Conservation (phyloP, 1,140 invertebrate species). For the Aphidius gifuensis region DNA sequence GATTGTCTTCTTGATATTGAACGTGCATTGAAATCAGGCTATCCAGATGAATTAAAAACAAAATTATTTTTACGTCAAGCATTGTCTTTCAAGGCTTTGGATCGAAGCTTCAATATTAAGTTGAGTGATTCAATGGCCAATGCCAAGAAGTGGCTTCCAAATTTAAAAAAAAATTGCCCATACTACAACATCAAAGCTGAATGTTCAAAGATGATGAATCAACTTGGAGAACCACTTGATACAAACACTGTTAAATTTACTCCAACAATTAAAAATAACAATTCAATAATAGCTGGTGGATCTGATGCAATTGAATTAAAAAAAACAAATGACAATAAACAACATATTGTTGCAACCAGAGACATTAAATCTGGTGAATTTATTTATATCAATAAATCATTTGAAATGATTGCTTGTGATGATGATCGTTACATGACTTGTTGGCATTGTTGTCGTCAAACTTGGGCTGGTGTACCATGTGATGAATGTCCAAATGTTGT, state of each 20-base stretch:
- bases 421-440: constrained; percentile 39
- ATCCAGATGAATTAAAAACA: constrained; percentile 10
- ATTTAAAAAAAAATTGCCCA: too few species aligned
- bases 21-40: constrained; percentile 5
- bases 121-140: not conserved
- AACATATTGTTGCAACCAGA: constrained; percentile 61
- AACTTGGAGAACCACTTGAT: not conserved
- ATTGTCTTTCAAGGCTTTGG: not conserved
- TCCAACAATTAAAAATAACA: not conserved
- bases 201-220: not conserved
- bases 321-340: constrained; percentile 53
- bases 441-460: too few species aligned
- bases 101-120: not conserved
- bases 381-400: constrained; percentile 73
- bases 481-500: constrained; percentile 60
- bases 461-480: constrained; percentile 52
- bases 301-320: constrained; percentile 3
- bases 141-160: not conserved
- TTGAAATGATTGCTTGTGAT: constrained; percentile 63
- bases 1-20: constrained; percentile 19
- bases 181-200: too few species aligned
- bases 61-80: constrained; percentile 11
- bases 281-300: constrained; percentile 7
- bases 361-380: constrained; percentile 70
- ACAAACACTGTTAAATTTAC: constrained; percentile 4